Evolutionary conservation across 2,113 vertebrate genomes (phyloP).

Genomic region (Micronisus gabar): DNA sequence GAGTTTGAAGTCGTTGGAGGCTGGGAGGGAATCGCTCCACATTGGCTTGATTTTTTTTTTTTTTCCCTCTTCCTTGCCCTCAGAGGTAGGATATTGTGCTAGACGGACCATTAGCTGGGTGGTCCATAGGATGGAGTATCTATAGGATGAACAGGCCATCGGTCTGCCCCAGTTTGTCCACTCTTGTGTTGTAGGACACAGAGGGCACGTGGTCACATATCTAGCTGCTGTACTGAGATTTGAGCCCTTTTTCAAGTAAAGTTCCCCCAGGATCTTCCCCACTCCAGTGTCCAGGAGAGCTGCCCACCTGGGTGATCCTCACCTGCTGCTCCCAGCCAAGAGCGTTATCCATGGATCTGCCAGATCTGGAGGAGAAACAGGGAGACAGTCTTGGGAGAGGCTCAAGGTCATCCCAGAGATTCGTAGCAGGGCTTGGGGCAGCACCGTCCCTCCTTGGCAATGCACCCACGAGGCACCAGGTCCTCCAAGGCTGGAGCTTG

Average conservation of each 20-base stretch:
- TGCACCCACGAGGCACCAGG: rapidly evolving
- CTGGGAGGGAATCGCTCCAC: background rate
- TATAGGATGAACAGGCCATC: background rate
- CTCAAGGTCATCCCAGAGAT: background rate
- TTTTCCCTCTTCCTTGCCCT: background rate
- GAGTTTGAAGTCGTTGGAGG: background rate
- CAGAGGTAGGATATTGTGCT: background rate
- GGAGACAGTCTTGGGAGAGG: background rate
- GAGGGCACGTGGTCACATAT: rapidly evolving
- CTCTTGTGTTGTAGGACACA: background rate
- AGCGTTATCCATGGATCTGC: background rate
- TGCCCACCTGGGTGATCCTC: background rate
- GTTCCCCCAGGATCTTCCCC: background rate
- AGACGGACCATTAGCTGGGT: background rate
- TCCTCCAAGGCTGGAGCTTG: background rate
- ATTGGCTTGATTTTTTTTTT: background rate
- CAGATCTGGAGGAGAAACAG: background rate
- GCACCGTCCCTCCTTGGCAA: rapidly evolving
- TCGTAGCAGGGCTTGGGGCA: background rate
- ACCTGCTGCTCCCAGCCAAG: background rate
- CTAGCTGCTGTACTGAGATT: background rate
- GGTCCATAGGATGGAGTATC: background rate
- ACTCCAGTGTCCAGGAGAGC: background rate
- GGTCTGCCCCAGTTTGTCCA: background rate
- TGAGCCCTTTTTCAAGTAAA: background rate